Evolutionary conservation across 2,888 invertebrate genomes (phyloP), one percentile per base, ranked within the genome.

Genomic region (Drosophila paramelanica): DNA sequence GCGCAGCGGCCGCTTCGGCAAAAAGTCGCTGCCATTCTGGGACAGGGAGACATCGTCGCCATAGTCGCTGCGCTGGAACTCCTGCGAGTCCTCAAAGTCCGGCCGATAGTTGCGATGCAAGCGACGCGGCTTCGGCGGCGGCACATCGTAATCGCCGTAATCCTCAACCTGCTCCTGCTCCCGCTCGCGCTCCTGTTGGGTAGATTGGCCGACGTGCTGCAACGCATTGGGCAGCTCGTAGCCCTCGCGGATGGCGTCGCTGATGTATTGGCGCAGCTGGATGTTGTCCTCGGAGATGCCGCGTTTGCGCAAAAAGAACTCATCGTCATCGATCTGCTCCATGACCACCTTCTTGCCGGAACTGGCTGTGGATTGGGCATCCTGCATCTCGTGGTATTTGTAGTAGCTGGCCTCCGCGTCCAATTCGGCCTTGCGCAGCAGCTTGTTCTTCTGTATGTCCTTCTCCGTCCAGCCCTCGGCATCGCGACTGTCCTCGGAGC

Each of bases 321-420:
- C 97, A 92, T 97, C 97, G 45, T 96, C 96, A 90, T 97, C 95
- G 77, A 97, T 96, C 93, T 97, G 96, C 93, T 97, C 97, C 86
- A 97, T 94, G 3, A 96, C 95, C 0, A 95, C 95, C 53, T 94
- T 94, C 53, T 94, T 93, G 46, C 93, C 94, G 0, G 95, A 95
- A 74, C 95, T 95, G 2, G 94, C 94, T 1, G 94, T 94, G 0
- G 95, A 95, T 58, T 94, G 94, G 1, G 92, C 93, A 67, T 94
- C 94, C 51, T 93, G 93, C n/a, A 78, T 69, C 3, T 81, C 80
- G 11, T 86, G 85, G 59, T 89, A 90, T 46, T 90, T 92, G 25
- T 89, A 79, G 65, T 89, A 90, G 46, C 90, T 91, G 1, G 85
- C 91, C 92, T 92, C 92, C 0, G 91, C 90, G 57, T 91, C 92